Base-by-base conservation (phyloP, 2,113 vertebrate genomes). In the Ophiodon elongatus region DNA sequence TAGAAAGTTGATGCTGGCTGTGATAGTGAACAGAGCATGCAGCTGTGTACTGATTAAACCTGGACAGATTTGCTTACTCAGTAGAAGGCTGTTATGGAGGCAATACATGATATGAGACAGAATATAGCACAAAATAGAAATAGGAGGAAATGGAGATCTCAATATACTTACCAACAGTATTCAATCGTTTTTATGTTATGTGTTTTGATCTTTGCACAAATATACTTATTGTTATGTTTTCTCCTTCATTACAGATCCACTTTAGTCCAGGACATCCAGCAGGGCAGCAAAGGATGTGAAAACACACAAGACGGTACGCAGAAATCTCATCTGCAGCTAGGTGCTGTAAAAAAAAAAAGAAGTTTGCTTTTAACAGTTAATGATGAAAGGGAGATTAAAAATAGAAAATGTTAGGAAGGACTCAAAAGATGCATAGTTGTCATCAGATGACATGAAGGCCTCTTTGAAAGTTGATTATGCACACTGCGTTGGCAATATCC, bases 231-330 rank as follows among this genome's bases (percentile, higher is more conserved):
- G 23, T 85, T 84, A 1, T 77, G 39, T 84, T 37, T 76, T 80
- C 47, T 66, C 23, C 9, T 5, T 79, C 69, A 82, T 63, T 73
- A 52, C 90, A 98, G 97, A 84, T 88, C 91, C 29, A 82, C 74
- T 76, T 88, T 99, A 91, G 96, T 96, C 87, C 98, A 99, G 89
- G 98, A 99, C 69, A 85, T 99, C 77, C 93, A 96, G 92, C 92
- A 85, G 3, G 98, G 98, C 86, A 97, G 94, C 73, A 88, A 73
- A 81, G 97, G 97, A 85, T 99, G 98, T 86, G 92, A 96, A 84
- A 95, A 95, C 87, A 76, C 83, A 0, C 91, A 88, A 65, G 85
- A 92, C 8, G 96, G 98, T 99, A 93, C 1, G 79, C 41, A 56
- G 15, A 73, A 68, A 72, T 64, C 80, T 83, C 54, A 37, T 88